phyloP scores from a whole-genome alignment of 2,888 invertebrate species.

The Parnassius orleans region DNA sequence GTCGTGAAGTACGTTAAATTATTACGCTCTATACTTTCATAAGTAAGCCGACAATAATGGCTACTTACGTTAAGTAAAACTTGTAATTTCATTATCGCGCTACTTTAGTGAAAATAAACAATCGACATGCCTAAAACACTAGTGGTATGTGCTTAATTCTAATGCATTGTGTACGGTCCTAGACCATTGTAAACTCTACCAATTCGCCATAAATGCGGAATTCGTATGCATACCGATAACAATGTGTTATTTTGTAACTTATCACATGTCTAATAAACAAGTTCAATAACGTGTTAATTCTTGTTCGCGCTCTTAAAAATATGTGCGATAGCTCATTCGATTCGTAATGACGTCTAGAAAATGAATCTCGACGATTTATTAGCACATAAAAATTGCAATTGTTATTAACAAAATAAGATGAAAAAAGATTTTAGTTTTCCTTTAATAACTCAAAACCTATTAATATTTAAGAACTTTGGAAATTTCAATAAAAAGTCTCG shows the following conservation, averaged over 20 bases:
- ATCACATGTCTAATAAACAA: conserved; percentile 1
- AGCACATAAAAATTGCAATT: too few relatives aligned
- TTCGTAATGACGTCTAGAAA: too few relatives aligned
- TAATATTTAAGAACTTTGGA: too few relatives aligned
- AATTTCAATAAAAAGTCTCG: too few relatives aligned
- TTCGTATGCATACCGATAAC: neutral
- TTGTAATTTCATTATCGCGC: conserved; percentile 24
- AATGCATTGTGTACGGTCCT: conserved; percentile 12
- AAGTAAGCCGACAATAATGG: conserved; percentile 18
- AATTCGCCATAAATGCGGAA: neutral
- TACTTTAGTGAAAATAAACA: conserved; percentile 23
- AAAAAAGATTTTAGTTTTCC: too few relatives aligned
- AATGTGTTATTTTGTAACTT: conserved; percentile 2
- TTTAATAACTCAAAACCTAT: too few relatives aligned
- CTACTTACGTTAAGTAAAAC: conserved; percentile 13
- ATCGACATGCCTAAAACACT: conserved; percentile 19
- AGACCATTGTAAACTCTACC: conserved; percentile 15
- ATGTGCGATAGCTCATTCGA: too few relatives aligned
- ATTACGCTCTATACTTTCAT: conserved; percentile 25
- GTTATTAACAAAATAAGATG: too few relatives aligned
- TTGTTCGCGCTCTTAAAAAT: too few relatives aligned
- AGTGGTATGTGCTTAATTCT: conserved; percentile 19
- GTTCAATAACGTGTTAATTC: too few relatives aligned
- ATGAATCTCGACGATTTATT: too few relatives aligned
- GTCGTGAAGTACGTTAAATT: conserved; percentile 6